phyloP scores from a whole-genome alignment of 2,888 invertebrate species.

The Eretmocerus hayati region DNA sequence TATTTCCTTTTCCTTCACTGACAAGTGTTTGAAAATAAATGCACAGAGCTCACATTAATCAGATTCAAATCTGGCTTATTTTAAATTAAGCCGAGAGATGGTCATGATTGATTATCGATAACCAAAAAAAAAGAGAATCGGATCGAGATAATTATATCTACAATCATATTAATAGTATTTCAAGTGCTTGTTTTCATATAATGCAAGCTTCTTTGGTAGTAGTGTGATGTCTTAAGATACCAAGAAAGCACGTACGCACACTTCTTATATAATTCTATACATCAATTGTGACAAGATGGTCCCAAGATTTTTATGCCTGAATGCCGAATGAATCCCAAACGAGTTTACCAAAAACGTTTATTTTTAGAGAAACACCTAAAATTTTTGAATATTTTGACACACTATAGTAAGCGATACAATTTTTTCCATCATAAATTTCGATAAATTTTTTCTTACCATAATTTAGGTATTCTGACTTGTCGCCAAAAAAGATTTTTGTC shows the following conservation, averaged over 20 bases:
- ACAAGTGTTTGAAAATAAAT: too few relatives aligned
- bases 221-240: constrained; percentile 41
- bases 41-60: too few relatives aligned
- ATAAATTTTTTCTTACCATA: constrained; percentile 9
- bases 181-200: constrained; percentile 12
- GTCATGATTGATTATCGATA: too few relatives aligned
- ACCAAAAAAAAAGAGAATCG: constrained; percentile 13
- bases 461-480: constrained; percentile 17
- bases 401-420: constrained; percentile 16
- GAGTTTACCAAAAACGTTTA: constrained; percentile 20
- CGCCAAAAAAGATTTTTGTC: constrained; percentile 12
- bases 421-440: too few relatives aligned
- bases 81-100: background rate
- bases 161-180: constrained; percentile 5
- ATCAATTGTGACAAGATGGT: constrained; percentile 42
- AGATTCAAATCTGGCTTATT: too few relatives aligned
- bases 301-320: constrained; percentile 28
- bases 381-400: constrained; percentile 13
- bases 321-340: constrained; percentile 25
- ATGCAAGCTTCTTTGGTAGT: constrained; percentile 43
- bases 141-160: constrained; percentile 18
- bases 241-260: constrained; percentile 32
- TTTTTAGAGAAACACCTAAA: constrained; percentile 15
- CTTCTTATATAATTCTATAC: constrained; percentile 26
- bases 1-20: background rate